Conservation (phyloP, 2,113 vertebrate genomes). For the Odontesthes bonariensis region DNA sequence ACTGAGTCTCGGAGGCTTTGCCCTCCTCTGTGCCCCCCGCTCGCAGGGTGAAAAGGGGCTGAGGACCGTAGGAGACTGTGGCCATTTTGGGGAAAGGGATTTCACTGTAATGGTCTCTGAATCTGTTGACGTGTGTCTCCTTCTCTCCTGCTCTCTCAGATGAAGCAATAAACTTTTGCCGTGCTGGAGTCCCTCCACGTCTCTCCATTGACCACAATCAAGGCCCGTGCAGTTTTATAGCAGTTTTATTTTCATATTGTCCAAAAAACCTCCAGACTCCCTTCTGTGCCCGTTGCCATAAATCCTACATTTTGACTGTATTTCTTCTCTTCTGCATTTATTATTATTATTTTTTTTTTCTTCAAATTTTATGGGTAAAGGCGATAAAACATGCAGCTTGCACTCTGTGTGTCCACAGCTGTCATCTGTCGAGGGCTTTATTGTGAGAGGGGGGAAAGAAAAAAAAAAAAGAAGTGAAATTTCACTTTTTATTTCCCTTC, state of each 20-base stretch:
- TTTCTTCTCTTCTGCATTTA: conserved; percentile 64
- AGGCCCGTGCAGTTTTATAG: conserved; percentile 74
- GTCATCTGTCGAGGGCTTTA: conserved; percentile 70
- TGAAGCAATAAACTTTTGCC: conserved; percentile 73
- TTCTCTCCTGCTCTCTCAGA: conserved; percentile 61
- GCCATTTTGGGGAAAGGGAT: conserved; percentile 56
- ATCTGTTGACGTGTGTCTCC: conserved; percentile 68
- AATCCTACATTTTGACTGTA: conserved; percentile 71
- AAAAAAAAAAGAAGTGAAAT: conserved; percentile 33
- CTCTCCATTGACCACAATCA: conserved; percentile 77
- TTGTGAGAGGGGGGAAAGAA: conserved; percentile 42
- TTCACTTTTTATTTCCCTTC: conserved; percentile 57
- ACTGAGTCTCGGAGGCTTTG: conserved; percentile 14
- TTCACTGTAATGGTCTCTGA: conserved; percentile 63
- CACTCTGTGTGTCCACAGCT: conserved; percentile 71
- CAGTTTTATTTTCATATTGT: conserved; percentile 81
- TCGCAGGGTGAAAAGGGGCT: conserved; percentile 29
- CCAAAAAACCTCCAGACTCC: conserved; percentile 73
- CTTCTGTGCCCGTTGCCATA: conserved; percentile 58
- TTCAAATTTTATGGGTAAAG: conserved; percentile 68
- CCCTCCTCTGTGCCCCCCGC: conserved; percentile 23
- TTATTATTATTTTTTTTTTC: conserved; percentile 30
- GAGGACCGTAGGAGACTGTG: conserved; percentile 58
- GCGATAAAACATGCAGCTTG: conserved; percentile 74
- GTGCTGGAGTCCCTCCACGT: conserved; percentile 72